Evolutionary conservation across 1,140 invertebrate species (phyloP).

Genomic region (Diploscapter pachys): DNA sequence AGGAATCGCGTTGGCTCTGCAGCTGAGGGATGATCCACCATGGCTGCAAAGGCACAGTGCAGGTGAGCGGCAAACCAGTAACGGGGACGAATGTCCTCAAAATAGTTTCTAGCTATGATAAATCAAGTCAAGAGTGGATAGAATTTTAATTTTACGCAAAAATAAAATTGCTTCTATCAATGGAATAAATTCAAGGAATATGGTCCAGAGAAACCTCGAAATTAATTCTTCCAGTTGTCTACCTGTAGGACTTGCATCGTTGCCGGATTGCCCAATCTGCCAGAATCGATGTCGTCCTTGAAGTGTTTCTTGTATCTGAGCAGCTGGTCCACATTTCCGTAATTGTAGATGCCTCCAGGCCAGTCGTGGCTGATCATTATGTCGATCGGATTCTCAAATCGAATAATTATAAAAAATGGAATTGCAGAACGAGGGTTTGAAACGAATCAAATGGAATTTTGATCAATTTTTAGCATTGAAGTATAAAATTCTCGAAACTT

Average conservation of each 20-base stretch:
- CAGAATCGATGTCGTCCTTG: constrained; percentile 75
- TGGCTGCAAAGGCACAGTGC: constrained; percentile 87
- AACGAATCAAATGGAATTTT: neutral
- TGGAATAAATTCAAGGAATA: too few relatives aligned
- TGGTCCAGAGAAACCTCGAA: too few relatives aligned
- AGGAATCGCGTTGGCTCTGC: constrained; percentile 76
- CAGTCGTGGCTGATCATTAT: constrained; percentile 94
- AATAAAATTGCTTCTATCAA: too few relatives aligned
- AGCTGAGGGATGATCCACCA: constrained; percentile 69
- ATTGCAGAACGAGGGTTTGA: neutral
- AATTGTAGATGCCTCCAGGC: constrained; percentile 81
- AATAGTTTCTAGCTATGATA: constrained; percentile 59
- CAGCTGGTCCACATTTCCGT: constrained; percentile 75
- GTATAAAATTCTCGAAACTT: too few relatives aligned
- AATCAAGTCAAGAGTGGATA: neutral
- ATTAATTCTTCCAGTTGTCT: neutral
- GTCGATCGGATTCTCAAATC: constrained; percentile 71
- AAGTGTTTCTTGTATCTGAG: constrained; percentile 80
- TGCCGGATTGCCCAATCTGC: constrained; percentile 78
- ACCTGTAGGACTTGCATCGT: constrained; percentile 74
- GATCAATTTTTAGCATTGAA: too few relatives aligned
- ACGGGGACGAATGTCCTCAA: constrained; percentile 72
- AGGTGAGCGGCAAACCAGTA: constrained; percentile 97
- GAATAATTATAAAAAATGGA: neutral
- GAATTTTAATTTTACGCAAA: too few relatives aligned